Evolutionary conservation across 2,888 invertebrate genomes (phyloP), one percentile per base, ranked within the genome.

Genomic region (Camponotus fellah): DNA sequence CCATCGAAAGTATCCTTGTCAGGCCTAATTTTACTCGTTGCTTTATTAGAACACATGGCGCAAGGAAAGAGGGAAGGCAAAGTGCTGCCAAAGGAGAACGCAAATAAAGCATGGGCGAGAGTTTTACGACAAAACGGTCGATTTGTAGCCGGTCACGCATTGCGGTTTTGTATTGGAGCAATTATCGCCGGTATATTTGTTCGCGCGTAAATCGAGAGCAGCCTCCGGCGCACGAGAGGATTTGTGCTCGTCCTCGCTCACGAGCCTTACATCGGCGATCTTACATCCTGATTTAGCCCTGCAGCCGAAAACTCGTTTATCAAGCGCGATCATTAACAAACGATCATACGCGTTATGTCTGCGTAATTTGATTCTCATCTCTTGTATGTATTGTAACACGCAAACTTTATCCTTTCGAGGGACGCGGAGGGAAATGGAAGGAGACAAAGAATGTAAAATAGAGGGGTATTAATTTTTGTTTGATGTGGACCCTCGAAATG

Each of bases 271-370:
- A 60, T 71, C 26, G 81, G 75, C 68, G 26, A 37, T 37, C 14
- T 43, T 43, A 43, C 21, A 58, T 64, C 74, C 83, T 86, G 85
- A 86, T 88, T 84, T 81, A 85, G 84, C 85, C 86, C 76, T 83
- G 80, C 82, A 86, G 65, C 65, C 26, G 49, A 40, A 40, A 21
- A 74, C 75, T 86, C 82, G 71, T 88, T 88, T 86, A 53, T 53
- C n/a, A 86, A 77, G 69, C 76, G 82, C 71, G 86, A 88, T 88
- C 86, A 85, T 88, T 87, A 88, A 68, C 85, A 80, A 71, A 26
- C 68, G 32, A 37, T 69, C 56, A 75, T 69, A 82, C 32, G 84
- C 84, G 79, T 88, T 86, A 84, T 81, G 85, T 72, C 80, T 68
- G 58, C 69, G 79, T 85, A 88, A 88, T 80, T 74, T 74, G 84